These are phyloP conservation scores for Brachyrhaphis roseni DNA, from an alignment of 2,797 vertebrate species.

Conservation along the genomic window DNA sequence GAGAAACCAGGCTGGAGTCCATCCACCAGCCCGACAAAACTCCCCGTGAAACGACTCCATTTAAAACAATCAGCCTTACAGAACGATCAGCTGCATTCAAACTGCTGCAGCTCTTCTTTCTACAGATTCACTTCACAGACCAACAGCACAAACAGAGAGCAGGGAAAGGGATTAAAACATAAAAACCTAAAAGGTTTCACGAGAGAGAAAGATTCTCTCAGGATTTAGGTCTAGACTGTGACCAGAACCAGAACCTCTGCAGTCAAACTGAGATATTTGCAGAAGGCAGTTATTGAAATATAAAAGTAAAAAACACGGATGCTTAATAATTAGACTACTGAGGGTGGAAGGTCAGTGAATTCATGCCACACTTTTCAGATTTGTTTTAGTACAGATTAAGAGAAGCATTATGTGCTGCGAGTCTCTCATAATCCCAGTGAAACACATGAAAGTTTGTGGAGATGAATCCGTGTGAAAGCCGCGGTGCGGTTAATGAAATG, in stretches of 20 bases:
- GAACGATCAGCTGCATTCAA: not conserved
- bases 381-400: not conserved
- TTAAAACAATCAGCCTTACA: not conserved
- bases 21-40: no score
- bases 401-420: not conserved
- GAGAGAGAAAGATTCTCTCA: not conserved
- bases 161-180: not conserved
- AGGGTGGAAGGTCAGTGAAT: not conserved
- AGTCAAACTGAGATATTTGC: not conserved
- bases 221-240: not conserved
- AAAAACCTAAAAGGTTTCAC: not conserved
- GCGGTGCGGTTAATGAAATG: not conserved
- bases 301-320: no score
- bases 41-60: not conserved
- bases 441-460: not conserved
- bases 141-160: no score
- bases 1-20: constrained; percentile 42
- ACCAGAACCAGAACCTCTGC: not conserved
- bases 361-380: not conserved
- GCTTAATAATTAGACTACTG: no score
- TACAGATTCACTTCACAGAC: not conserved
- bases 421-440: not conserved
- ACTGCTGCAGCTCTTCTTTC: not conserved
- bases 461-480: not conserved
- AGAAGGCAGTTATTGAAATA: no score